These are phyloP conservation scores for Melopsittacus undulatus DNA, from an alignment of 2,797 vertebrate species.

Conservation along the genomic window DNA sequence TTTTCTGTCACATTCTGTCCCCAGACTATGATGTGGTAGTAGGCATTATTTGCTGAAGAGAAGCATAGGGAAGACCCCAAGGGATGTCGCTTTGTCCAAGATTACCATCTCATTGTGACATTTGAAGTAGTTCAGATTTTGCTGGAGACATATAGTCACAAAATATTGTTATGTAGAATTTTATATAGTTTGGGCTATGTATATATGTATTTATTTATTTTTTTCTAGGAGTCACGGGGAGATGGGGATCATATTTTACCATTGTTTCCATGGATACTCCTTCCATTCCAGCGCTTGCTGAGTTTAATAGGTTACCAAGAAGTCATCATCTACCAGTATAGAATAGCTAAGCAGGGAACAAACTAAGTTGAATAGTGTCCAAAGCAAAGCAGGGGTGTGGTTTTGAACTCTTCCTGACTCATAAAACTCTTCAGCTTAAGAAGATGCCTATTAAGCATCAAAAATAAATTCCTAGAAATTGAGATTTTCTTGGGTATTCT, in stretches of 20 bases:
- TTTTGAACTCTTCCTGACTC: background rate
- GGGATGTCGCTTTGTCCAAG: background rate
- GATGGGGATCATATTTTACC: background rate
- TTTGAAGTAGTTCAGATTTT: background rate
- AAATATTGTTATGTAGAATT: background rate
- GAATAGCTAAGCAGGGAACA: background rate
- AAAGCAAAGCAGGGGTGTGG: background rate
- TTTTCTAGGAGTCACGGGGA: background rate
- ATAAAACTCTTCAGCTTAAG: background rate
- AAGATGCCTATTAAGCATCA: background rate
- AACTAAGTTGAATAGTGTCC: background rate
- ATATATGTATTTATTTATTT: background rate
- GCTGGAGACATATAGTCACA: background rate
- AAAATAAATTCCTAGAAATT: background rate
- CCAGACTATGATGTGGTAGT: accelerated
- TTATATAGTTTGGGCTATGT: background rate
- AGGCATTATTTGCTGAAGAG: background rate
- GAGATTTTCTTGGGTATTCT: background rate
- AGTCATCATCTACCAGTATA: background rate
- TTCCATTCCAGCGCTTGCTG: background rate
- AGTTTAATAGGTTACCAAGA: background rate
- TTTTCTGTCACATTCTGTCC: background rate
- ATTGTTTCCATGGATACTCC: background rate
- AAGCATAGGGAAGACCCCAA: background rate
- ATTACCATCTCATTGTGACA: background rate